Base-by-base conservation (phyloP, 2,888 invertebrate genomes). In the Netelia inedita region DNA sequence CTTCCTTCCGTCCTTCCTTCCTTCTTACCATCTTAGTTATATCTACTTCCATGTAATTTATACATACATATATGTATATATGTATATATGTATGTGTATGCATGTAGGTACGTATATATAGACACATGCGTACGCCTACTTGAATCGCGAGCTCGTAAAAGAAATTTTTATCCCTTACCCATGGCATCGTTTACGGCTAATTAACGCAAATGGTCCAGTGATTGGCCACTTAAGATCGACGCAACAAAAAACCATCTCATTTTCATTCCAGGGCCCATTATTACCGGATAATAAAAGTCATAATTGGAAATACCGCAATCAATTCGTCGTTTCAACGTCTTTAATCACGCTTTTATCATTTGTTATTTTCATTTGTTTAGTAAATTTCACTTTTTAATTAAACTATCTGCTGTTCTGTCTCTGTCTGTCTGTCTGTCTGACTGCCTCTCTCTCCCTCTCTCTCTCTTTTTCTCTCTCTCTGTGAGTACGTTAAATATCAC, bases 121-220 rank as follows among this genome's bases (percentile, higher is more conserved):
- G 5, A 74, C 19, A 23, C 46, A 14, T 46, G 46, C 46, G 10
- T 46, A 46, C 10, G 46, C 19, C 35, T 35, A 65, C 74, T 74
- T 63, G 63, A 74, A 63, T 63, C 35, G 74, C 63, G 35, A 74
- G 63, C 63, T 53, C 50, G 61, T 61, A 74, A 63, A 74, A 74
- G 53, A 74, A 63, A 65, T 2, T 65, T 65, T 63, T 63, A 63
- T 63, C 8, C 73, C 46, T 73, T 61, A 35, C 21, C 46, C 10
- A 71, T 14, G 21, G 10, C 16, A 23, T 73, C 73, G 73, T 73
- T 73, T 28, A 21, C 23, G n/a, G 19, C 43, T 66, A 5, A 66
- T 66, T 66, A 66, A 66, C 21, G 43, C 2, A 11, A 43, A 41
- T 9, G 9, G 35, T 10, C 6, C 43, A 65, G 43, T 43, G 19